A percentile compares a stretch with the other conserved stretches of the same genome.
These are phyloP conservation scores for Coccyzus lansbergi DNA, from an alignment of 2,797 vertebrate genomes.

Conservation along the genomic window DNA sequence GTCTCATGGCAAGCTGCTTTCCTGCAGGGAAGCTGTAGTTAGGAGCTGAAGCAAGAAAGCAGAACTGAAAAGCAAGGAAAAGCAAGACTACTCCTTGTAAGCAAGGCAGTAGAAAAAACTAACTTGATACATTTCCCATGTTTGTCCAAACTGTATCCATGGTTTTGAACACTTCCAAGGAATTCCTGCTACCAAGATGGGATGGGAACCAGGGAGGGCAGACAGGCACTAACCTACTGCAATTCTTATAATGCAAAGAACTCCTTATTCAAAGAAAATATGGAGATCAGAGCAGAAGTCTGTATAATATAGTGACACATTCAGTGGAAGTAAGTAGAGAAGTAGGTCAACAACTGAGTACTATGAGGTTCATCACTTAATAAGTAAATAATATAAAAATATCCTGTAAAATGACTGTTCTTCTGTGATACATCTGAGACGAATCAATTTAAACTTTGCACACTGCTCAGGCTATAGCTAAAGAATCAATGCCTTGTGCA, in stretches of 20 bases:
- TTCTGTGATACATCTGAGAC: neutral
- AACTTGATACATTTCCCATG: neutral
- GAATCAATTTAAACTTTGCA: conserved; percentile 21
- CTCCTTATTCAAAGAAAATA: neutral
- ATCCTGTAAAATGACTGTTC: neutral
- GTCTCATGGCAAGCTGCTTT: neutral
- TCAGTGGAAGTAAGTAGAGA: neutral
- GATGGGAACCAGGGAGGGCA: neutral
- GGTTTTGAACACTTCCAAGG: neutral
- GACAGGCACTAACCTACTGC: accelerated
- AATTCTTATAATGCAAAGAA: neutral
- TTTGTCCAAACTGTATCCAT: neutral
- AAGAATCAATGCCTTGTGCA: neutral
- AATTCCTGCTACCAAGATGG: neutral
- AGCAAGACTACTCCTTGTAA: neutral
- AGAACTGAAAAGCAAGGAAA: neutral
- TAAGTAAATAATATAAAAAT: neutral
- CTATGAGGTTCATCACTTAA: neutral
- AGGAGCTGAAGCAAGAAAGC: neutral
- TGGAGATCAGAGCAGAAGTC: neutral
- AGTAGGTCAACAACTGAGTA: neutral
- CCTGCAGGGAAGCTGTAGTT: neutral
- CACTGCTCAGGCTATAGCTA: neutral
- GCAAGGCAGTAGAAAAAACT: neutral
- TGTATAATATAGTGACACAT: neutral